A percentile compares a stretch with the other conserved stretches of the same genome.
phyloP scores from a whole-genome alignment of 2,888 invertebrate genomes.

The Congeria kusceri region DNA sequence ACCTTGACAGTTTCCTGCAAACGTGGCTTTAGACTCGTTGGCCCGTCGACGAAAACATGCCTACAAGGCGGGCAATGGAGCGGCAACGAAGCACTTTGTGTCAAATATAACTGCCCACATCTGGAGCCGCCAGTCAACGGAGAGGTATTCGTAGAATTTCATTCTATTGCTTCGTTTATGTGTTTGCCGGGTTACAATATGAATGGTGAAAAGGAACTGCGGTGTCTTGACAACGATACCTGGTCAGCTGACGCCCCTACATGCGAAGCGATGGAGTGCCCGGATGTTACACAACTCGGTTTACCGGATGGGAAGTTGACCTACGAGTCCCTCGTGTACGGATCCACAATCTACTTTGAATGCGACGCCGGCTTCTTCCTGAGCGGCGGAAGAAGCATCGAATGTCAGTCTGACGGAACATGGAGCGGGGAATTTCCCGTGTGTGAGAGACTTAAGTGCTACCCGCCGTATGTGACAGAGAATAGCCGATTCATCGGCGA shows the following conservation, averaged over 20 bases:
- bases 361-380: slow-evolving; percentile 74
- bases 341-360: slow-evolving; percentile 59
- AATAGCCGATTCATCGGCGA: slow-evolving; percentile 58
- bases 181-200: slow-evolving; percentile 96
- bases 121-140: slow-evolving; percentile 60
- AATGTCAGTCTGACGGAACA: slow-evolving; percentile 74
- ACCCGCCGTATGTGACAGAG: slow-evolving; percentile 37
- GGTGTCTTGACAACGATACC: slow-evolving; percentile 85
- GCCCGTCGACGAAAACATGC: slow-evolving; percentile 91
- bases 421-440: slow-evolving; percentile 68
- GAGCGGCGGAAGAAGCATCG: slow-evolving; percentile 69
- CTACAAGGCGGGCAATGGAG: slow-evolving; percentile 82
- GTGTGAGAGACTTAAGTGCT: slow-evolving; percentile 59
- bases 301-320: slow-evolving; percentile 59
- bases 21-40: slow-evolving; percentile 94
- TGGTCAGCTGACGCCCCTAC: slow-evolving; percentile 77
- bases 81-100: slow-evolving; percentile 74
- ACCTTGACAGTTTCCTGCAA: slow-evolving; percentile 92
- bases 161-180: slow-evolving; percentile 87
- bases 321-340: slow-evolving; percentile 40
- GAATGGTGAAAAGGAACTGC: slow-evolving; percentile 93
- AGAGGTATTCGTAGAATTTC: slow-evolving; percentile 33
- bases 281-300: slow-evolving; percentile 40
- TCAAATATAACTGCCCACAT: slow-evolving; percentile 68
- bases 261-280: slow-evolving; percentile 76